A percentile compares a stretch with the other conserved stretches of the same genome.
These are phyloP conservation scores for Butastur rufipennis DNA, from an alignment of 2,113 vertebrate species.

Conservation along the genomic window DNA sequence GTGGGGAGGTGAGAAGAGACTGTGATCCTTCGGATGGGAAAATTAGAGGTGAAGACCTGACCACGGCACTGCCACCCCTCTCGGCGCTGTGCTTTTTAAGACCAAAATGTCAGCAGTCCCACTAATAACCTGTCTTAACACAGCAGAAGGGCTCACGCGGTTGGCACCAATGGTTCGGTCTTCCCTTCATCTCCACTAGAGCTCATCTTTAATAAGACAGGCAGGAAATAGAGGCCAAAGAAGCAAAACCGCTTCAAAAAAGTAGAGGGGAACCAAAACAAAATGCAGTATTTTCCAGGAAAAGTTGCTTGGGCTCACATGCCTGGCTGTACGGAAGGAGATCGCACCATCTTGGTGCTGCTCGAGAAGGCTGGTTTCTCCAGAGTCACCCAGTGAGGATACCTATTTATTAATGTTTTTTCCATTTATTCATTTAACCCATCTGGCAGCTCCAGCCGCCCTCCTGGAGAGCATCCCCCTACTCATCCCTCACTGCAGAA, in stretches of 20 bases:
- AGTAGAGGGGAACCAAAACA: neutral
- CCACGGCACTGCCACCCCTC: rapidly evolving
- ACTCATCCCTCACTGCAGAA: rapidly evolving
- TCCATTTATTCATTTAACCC: neutral
- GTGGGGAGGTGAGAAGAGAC: neutral
- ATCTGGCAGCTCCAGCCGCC: neutral
- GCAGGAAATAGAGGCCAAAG: neutral
- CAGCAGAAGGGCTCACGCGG: neutral
- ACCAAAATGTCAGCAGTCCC: neutral
- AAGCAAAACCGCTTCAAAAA: neutral
- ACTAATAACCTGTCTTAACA: neutral
- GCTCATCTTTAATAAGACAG: neutral
- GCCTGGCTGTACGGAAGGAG: neutral
- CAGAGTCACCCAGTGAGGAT: neutral
- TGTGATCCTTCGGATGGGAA: neutral
- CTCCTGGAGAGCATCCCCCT: neutral
- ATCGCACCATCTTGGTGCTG: rapidly evolving
- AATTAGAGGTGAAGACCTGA: neutral
- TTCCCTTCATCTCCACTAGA: neutral
- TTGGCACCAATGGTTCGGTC: neutral
- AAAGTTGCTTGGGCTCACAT: neutral
- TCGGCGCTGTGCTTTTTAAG: rapidly evolving
- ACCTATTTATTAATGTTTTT: too few species aligned
- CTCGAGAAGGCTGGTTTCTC: neutral
- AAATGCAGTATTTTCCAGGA: rapidly evolving